Evolutionary conservation across 2,888 invertebrate genomes (phyloP).

Genomic region (Junonia oenone): DNA sequence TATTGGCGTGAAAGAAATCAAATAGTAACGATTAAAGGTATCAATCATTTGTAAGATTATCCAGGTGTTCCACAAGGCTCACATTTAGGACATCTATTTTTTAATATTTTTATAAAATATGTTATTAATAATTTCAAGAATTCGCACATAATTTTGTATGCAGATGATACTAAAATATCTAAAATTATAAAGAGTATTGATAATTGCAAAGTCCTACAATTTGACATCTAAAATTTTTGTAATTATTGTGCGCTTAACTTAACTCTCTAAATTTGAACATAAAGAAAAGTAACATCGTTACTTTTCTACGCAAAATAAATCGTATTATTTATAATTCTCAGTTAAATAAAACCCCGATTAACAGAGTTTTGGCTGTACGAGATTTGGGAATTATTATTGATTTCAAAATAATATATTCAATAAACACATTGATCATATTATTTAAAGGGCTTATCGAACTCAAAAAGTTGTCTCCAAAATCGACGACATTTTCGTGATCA

Average conservation of each 20-base stretch:
- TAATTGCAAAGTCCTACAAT: too few species aligned
- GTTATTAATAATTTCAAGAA: background rate
- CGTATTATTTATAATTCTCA: background rate
- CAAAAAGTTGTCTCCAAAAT: too few species aligned
- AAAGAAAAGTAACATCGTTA: background rate
- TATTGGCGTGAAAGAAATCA: background rate
- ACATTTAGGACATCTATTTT: background rate
- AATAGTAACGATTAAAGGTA: background rate
- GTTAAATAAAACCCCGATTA: conserved; percentile 5
- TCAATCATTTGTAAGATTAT: background rate
- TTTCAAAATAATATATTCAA: conserved; percentile 1
- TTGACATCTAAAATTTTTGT: too few species aligned
- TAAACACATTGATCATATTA: background rate
- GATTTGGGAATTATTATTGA: conserved; percentile 1
- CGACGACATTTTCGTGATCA: too few species aligned
- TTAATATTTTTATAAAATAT: background rate
- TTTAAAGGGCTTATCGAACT: background rate
- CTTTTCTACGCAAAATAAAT: background rate
- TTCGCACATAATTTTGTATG: background rate
- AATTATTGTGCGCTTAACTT: too few species aligned
- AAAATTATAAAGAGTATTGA: too few species aligned
- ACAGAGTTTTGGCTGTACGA: background rate
- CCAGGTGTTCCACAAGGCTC: background rate
- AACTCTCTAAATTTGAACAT: too few species aligned
- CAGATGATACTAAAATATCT: too few species aligned